Evolutionary conservation across 30 jellyfish, hydroid and myxozoan genomes (phyloP), one percentile per base, ranked within the genome.

Genomic region (Chironex yamaguchii): DNA sequence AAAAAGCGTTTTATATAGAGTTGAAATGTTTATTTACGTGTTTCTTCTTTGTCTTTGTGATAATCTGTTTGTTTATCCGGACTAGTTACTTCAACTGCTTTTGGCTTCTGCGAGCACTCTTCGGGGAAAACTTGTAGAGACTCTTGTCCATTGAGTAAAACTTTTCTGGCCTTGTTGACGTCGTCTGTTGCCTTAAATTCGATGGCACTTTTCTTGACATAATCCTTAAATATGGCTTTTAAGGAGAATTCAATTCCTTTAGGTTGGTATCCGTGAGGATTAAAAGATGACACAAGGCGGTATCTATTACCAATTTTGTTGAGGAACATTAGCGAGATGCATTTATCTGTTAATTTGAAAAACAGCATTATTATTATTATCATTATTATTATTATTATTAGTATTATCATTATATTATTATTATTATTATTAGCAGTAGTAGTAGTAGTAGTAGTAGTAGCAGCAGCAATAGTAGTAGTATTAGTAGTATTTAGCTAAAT

Each of bases 231-330:
- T 13, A 93, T 88, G n/a, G 98, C 87, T 70, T 93, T 93, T 62
- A 93, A 82, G 27, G 98, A 87, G 88, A 93, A 93, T 2, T 52
- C 62, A 25, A 30, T 69, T 11, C 98, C 97, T 23, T 92, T 93
- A 25, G 98, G 98, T 4, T 94, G 92, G 53, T 93, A 93, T 22
- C 98, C 98, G 58, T 87, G 97, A 11, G 93, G 96, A 92, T 93
- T 93, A 27, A 93, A 52, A 11, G 97, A 79, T 29, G 97, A 87
- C 2, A 87, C 90, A 2, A 93, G 58, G 20, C 97, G 93, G 82
- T 93, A 93, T 32, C 98, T 96, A 62, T 78, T 84, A 2, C 94
- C 96, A 33, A 93, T 89, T 29, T 82, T 67, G 35, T 93, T 93
- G 26, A 35, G 87, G 52, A 93, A 77, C 34, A 79, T 48, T 83